Evolutionary conservation across 2,113 vertebrate genomes (phyloP), one percentile per base, ranked within the genome.

Genomic region (Nothoprocta perdicaria): DNA sequence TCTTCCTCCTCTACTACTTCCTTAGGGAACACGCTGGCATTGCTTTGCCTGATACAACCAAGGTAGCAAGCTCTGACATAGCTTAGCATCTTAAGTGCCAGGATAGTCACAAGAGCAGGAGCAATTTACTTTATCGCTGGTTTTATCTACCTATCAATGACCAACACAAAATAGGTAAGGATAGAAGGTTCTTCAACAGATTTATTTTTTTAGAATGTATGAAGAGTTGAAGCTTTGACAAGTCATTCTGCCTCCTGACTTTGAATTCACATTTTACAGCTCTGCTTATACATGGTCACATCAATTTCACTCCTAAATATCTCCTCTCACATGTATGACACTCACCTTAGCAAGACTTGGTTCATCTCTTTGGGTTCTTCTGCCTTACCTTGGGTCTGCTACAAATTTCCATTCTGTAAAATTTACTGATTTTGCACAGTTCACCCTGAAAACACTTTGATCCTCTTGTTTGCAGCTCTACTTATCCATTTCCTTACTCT

Each of bases 141-240:
- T 38, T 38, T 38, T 38, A 38, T 38, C 35, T 38, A 38, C 35
- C 35, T 48, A 60, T 21, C 62, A 82, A 69, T 4, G 26, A 33
- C 19, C 78, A 80, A 1, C 9, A 27, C 27, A 33, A 86, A 86
- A 12, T 12, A 63, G 84, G 65, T 6, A 69, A 65, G 43, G 33
- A 60, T 6, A 26, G 10, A 10, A 31, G 26, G 41, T n/a, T 84
- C 57, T 78, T 18, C 10, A 74, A 19, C 5, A 26, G 1, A 14
- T 14, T 77, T 53, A 71, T 27, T 68, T 41, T 38, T 66, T 46
- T 38, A 90, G n/a, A 80, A 77, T 35, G 16, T 58, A 60, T 27
- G 40, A 0, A 0, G 29, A 74, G 46, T 41, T 69, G 12, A 24
- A 24, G 38, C 33, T 87, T 38, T 66, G 45, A 80, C 0, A 57